A percentile compares a stretch with the other conserved stretches of the same genome.
These are phyloP conservation scores for Girardia tigrina DNA, from an alignment of 2,888 invertebrate genomes.

Conservation along the genomic window DNA sequence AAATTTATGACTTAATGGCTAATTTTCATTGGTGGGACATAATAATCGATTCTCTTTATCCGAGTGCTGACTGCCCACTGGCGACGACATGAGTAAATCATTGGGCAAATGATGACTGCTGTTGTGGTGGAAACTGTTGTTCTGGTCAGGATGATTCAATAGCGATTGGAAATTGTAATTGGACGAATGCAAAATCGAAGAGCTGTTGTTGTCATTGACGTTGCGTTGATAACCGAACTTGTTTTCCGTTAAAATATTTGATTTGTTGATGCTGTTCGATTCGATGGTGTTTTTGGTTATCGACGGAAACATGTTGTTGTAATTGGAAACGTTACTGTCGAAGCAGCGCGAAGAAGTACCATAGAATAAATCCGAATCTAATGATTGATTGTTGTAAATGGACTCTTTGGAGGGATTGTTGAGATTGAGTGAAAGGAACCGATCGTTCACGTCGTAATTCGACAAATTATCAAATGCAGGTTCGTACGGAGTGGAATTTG, in stretches of 20 bases:
- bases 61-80: conserved; percentile 7
- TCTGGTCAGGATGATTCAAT: not conserved
- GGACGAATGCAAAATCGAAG: too few species aligned
- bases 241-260: not conserved
- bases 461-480: not conserved
- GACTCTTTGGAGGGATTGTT: too few species aligned
- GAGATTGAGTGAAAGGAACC: not conserved
- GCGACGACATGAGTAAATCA: not conserved
- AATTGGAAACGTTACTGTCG: not conserved
- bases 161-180: too few species aligned
- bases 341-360: not conserved
- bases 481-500: not conserved
- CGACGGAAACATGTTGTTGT: not conserved
- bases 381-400: not conserved
- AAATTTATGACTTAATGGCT: too few species aligned
- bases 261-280: not conserved
- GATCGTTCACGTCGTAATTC: not conserved
- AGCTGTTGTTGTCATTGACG: too few species aligned
- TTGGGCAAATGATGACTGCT: not conserved
- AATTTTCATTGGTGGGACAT: too few species aligned
- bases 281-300: not conserved
- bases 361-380: not conserved
- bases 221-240: not conserved
- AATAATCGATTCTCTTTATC: conserved; percentile 4
- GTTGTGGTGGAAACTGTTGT: not conserved